These are phyloP conservation scores for Dreissena rostriformis DNA, from an alignment of 1,140 invertebrate species.

Conservation along the genomic window DNA sequence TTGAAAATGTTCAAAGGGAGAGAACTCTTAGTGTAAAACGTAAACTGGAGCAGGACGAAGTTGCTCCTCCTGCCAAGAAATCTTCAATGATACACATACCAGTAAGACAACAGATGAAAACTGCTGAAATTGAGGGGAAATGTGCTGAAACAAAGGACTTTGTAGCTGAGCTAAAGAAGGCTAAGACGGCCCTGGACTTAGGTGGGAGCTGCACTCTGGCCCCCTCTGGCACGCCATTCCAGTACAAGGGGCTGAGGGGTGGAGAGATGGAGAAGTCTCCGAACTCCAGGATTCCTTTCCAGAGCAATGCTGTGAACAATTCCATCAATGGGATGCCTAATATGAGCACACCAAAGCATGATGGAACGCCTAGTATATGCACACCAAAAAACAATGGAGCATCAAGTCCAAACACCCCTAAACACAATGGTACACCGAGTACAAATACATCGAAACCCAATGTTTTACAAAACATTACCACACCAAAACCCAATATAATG, in stretches of 20 bases:
- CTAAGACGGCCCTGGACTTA: no score
- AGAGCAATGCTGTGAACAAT: background rate
- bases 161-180: no score
- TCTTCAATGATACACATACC: constrained; percentile 1
- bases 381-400: no score
- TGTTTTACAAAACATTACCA: no score
- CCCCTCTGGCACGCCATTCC: constrained; percentile 22
- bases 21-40: no score
- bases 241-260: constrained; percentile 44
- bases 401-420: no score
- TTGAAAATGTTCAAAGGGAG: no score
- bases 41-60: constrained; percentile 30
- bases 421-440: no score
- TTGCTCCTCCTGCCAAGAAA: constrained; percentile 38
- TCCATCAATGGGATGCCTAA: background rate
- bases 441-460: no score
- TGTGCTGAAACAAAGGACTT: constrained; percentile 19
- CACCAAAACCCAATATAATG: no score
- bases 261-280: constrained; percentile 13
- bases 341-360: background rate
- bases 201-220: constrained; percentile 26
- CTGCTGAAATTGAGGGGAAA: constrained; percentile 2
- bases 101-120: constrained; percentile 38
- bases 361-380: background rate
- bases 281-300: background rate